phyloP scores from a whole-genome alignment of 2,888 invertebrate genomes.

The Oscheius onirici region DNA sequence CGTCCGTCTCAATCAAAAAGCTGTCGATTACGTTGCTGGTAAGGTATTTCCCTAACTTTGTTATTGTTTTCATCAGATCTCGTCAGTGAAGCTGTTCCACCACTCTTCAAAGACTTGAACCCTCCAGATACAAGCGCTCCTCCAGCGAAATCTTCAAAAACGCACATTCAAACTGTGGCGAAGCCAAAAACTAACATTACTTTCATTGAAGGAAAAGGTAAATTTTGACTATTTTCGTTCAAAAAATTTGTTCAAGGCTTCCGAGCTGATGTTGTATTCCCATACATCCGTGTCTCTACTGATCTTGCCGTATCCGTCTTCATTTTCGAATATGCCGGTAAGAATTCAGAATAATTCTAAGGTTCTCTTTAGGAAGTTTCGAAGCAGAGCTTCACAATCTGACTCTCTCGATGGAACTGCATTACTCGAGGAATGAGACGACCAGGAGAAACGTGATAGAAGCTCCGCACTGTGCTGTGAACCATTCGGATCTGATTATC shows the following conservation, averaged over 20 bases:
- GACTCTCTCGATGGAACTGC: conserved; percentile 46
- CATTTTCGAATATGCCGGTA: conserved; percentile 44
- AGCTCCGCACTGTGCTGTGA: conserved; percentile 55
- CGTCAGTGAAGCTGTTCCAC: conserved; percentile 51
- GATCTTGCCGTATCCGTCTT: conserved; percentile 37
- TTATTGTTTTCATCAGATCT: conserved; percentile 34
- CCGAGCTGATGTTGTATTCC: conserved; percentile 42
- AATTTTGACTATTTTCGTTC: background rate
- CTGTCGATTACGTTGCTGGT: conserved; percentile 53
- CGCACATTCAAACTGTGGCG: conserved; percentile 40
- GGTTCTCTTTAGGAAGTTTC: conserved; percentile 35
- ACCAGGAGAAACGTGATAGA: conserved; percentile 46
- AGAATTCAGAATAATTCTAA: background rate
- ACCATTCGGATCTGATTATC: conserved; percentile 41
- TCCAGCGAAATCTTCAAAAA: conserved; percentile 37
- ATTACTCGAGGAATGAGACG: conserved; percentile 47
- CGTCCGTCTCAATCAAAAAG: conserved; percentile 50
- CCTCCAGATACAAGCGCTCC: conserved; percentile 43
- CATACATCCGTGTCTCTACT: conserved; percentile 41
- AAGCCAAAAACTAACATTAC: conserved; percentile 57
- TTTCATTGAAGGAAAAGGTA: conserved; percentile 57
- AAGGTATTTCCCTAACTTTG: background rate
- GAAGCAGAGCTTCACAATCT: conserved; percentile 47
- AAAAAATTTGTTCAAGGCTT: conserved; percentile 20
- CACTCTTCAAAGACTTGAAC: conserved; percentile 48